Evolutionary conservation across 1,140 invertebrate species (phyloP), one percentile per base, ranked within the genome.

Genomic region (Penaeus japonicus): DNA sequence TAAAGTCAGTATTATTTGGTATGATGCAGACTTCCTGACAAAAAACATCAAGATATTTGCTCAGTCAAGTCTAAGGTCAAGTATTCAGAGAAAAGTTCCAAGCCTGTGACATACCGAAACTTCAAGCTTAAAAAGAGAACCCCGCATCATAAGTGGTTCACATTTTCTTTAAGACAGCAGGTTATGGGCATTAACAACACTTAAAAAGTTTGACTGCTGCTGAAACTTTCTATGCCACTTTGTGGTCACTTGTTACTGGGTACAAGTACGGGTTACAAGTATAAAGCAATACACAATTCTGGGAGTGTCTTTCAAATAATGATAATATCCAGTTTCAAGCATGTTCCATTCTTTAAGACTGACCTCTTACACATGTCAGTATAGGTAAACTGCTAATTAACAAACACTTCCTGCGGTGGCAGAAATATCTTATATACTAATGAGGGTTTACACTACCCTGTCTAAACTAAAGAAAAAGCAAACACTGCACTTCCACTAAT

Each of bases 161-260:
- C 84, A 77, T 62, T 39, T 70, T 62, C 65, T 39, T 55, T 59
- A 35, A 87, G 59, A 70, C 85, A 87, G 85, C 85, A 87, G 62
- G 85, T 57, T 62, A 65, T 78, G 79, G 79, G 54, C 39, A 54
- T 82, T 82, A 54, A 82, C 79, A 88, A 88, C 87, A 88, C 87
- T 77, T 84, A 83, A 22, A 83, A 75, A 88, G 87, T 83, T 83
- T 88, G 87, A 78, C 87, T 88, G 87, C 87, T 88, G 87, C 80
- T 88, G 47, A 88, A 84, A 77, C 65, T 88, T 85, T 84, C 73
- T 77, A 84, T 88, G 87, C 87, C 87, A 88, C 87, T 81, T 88
- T 88, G 87, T 88, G 87, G 87, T 88, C 87, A 88, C 87, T 88
- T 88, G 87, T 88, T 88, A 59, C 87, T 88, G 87, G 87, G 87